Base-by-base conservation (phyloP, 1,140 invertebrate species). In the Drosophila quadrilineata region DNA sequence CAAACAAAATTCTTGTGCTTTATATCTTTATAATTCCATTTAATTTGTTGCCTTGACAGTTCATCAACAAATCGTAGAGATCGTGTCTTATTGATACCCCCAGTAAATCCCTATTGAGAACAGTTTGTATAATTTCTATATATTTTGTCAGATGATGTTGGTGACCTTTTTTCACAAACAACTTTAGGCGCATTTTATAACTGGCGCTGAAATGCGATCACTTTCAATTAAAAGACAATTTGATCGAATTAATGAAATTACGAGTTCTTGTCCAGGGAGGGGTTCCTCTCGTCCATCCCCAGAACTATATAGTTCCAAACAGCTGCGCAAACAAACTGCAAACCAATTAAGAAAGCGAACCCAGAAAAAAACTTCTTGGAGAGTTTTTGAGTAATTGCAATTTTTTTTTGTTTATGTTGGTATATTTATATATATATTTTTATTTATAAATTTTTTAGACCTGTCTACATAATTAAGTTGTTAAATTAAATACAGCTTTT, bases 141-240 rank as follows among this genome's bases (percentile, higher is more conserved):
- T 26, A 17, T 38, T 22, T 52, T 10, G 14, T 43, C 36, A 28
- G 14, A 12, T 50, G n/a, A n/a, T 28, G 28, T 24, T 41, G 6
- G 29, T 48, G 52, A 64, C 52, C 52, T 56, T 64, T 64, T n/a
- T n/a, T n/a, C n/a, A n/a, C n/a, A n/a, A 14, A 12, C 33, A 46
- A 16, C 16, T 40, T 22, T 19, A 28, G 33, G 52, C 31, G 24
- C 17, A 35, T 41, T 58, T 28, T 24, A 9, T 22, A 64, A 52
- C 24, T 52, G 17, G 35, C 59, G 62, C 53, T 70, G 60, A 63
- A 84, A 73, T 35, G 35, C 60, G 73, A 85, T 77, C 65, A 53
- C 50, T 40, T 85, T 84, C 77, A 84, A 84, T 84, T 84, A 84
- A 84, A 84, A 84, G 77, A 85, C 77, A 85, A 84, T 84, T 84